Evolutionary conservation across 2,888 invertebrate species (phyloP), one percentile per base, ranked within the genome.

Genomic region (Caenorhabditis parvicauda): DNA sequence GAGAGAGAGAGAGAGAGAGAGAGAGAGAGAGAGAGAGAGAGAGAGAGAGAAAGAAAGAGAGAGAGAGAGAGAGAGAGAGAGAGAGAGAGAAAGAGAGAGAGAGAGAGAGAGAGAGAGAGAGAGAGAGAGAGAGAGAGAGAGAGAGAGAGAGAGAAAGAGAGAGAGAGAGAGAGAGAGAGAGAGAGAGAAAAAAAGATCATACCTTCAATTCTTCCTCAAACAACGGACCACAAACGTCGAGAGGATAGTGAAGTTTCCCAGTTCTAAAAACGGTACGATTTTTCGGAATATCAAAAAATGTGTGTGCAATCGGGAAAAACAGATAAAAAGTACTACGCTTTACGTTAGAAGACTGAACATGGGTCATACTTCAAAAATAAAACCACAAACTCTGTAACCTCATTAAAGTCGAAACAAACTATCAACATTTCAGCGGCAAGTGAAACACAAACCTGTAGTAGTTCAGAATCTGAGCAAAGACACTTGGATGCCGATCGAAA

Each of bases 181-280:
- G 14, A 51, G n/a, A 28, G 37, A 39, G 44, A 44, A 46, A 43
- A n/a, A 12, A 14, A 14, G 14, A 35, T 24, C 51, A 32, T 38
- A 94, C 96, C 84, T 96, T 96, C 72, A 98, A 87, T 83, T 98
- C 96, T 82, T 96, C 96, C 83, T 98, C 96, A 83, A 98, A 98
- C 64, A 98, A 87, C 55, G 96, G 98, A 45, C 96, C 98, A 83
- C 98, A 98, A 1, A 98, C 96, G 82, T 98, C 95, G 49, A 95
- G 94, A 21, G 98, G 96, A 84, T 98, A 98, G 84, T 98, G 96
- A 68, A 98, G 88, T 83, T 96, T 98, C 55, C 96, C 96, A 27
- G 76, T 77, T 54, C 76, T 63, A 32, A 47, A 61, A 53, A 41
- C n/a, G n/a, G 44, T 9, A 21, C 17, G 39, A 9, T 44, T 27